phyloP scores from a whole-genome alignment of 2,113 vertebrate genomes.

The Neodon shergylaensis region DNA sequence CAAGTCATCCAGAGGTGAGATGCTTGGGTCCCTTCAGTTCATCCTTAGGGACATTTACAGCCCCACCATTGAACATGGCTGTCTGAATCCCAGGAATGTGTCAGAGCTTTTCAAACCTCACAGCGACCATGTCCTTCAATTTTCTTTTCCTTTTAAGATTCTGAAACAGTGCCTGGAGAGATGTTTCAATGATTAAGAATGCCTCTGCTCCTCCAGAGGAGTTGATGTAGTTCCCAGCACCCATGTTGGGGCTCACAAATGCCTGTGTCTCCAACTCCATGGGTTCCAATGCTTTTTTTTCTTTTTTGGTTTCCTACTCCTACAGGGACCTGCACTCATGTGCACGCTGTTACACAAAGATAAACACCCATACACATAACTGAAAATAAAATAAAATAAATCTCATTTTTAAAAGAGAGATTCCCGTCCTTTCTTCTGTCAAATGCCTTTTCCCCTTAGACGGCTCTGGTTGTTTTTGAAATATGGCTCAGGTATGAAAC shows the following conservation, averaged over 20 bases:
- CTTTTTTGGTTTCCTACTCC: neutral
- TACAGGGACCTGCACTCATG: neutral
- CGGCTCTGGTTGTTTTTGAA: neutral
- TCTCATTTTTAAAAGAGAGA: neutral
- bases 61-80: neutral
- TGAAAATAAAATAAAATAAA: neutral
- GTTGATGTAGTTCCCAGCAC: neutral
- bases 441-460: neutral
- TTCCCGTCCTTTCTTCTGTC: neutral
- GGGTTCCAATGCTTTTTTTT: neutral
- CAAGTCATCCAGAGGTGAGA: neutral
- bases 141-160: conserved; percentile 10
- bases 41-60: neutral
- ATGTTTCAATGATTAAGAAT: neutral
- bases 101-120: neutral
- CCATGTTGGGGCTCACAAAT: neutral
- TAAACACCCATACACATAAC: neutral
- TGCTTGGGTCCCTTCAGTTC: neutral
- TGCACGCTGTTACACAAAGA: neutral
- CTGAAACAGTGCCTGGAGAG: neutral
- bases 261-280: neutral
- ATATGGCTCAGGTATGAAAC: neutral
- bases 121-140: neutral
- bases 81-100: neutral
- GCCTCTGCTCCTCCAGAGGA: neutral